These are phyloP conservation scores for Cotesia typhae DNA, from an alignment of 1,140 invertebrate genomes.

Conservation along the genomic window DNA sequence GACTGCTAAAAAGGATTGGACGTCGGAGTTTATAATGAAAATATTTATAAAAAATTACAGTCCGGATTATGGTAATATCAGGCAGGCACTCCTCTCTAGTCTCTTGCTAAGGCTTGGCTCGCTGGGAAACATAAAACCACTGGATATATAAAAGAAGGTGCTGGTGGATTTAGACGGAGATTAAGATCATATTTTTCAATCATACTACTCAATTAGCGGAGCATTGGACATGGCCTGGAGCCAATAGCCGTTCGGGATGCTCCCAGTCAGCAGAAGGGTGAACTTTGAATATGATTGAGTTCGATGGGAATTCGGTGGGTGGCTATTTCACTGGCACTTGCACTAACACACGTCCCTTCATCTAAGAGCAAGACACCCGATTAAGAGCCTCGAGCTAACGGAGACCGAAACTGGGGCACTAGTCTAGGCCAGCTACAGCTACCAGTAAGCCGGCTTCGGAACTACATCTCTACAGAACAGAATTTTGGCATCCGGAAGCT, in stretches of 20 bases:
- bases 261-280: slow-evolving; percentile 12
- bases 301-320: slow-evolving; percentile 40
- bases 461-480: background rate
- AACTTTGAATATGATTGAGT: slow-evolving; percentile 43
- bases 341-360: background rate
- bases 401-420: slow-evolving; percentile 31
- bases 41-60: slow-evolving; percentile 21
- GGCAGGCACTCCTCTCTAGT: slow-evolving; percentile 14
- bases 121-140: slow-evolving; percentile 12
- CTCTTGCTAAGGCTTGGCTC: slow-evolving; percentile 15
- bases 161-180: slow-evolving; percentile 20
- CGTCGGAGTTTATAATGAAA: background rate
- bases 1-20: background rate
- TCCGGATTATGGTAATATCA: slow-evolving; percentile 30
- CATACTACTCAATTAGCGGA: slow-evolving; percentile 54
- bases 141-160: background rate
- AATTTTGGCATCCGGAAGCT: background rate
- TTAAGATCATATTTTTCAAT: slow-evolving; percentile 23
- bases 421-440: background rate
- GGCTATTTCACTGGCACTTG: slow-evolving; percentile 36
- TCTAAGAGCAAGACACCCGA: background rate
- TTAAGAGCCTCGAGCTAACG: background rate
- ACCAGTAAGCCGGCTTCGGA: background rate
- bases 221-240: slow-evolving; percentile 49
- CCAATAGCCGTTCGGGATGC: slow-evolving; percentile 13